A percentile compares a stretch with the other conserved stretches of the same genome.
Conservation (phyloP, 2,113 vertebrate species). For the Oryzias curvinotus region DNA sequence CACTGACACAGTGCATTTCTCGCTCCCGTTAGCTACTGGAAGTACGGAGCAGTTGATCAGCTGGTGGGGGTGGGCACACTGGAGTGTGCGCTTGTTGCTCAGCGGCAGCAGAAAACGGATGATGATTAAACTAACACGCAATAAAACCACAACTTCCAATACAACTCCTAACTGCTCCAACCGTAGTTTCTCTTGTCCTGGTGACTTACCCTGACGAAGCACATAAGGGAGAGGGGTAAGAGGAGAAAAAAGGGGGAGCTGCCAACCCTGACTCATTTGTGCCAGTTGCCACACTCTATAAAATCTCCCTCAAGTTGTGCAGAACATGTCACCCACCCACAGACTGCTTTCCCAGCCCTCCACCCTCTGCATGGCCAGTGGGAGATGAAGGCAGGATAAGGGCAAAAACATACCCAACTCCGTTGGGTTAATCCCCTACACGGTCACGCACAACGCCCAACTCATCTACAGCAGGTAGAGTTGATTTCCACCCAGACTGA, state of each 20-base stretch:
- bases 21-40: conserved; percentile 12
- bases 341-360: conserved; percentile 65
- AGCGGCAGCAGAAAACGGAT: conserved; percentile 25
- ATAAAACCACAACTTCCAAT: conserved; percentile 47
- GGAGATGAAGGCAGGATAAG: conserved; percentile 55
- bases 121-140: conserved; percentile 35
- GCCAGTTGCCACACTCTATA: conserved; percentile 70
- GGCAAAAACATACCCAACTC: conserved; percentile 45
- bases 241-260: conserved; percentile 46
- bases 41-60: conserved; percentile 26
- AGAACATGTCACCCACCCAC: conserved; percentile 70
- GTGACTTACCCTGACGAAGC: conserved; percentile 60
- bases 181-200: conserved; percentile 61
- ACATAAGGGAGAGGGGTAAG: conserved; percentile 51
- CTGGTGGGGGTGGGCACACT: conserved; percentile 5
- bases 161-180: conserved; percentile 46
- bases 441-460: conserved; percentile 44
- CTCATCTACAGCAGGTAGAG: conserved; percentile 47
- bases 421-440: conserved; percentile 67
- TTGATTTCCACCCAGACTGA: too few relatives aligned
- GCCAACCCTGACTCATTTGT: conserved; percentile 64
- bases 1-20: conserved; percentile 14
- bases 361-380: conserved; percentile 60
- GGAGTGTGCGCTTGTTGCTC: conserved; percentile 13
- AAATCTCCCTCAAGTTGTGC: conserved; percentile 67